phyloP scores from a whole-genome alignment of 2,888 invertebrate genomes.

The Bellardia bayeri region DNA sequence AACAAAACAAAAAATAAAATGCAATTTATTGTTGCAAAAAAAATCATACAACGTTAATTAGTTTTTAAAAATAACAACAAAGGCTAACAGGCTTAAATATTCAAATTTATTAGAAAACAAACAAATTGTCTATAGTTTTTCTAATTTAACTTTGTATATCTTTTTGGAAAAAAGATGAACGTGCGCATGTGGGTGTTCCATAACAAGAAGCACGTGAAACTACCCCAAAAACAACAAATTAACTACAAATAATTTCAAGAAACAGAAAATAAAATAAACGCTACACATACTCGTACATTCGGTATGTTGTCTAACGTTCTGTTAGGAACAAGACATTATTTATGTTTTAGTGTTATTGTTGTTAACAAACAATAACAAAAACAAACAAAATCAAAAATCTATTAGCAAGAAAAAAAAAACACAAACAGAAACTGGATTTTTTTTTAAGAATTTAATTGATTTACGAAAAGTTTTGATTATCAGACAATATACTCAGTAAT shows the following conservation, averaged over 20 bases:
- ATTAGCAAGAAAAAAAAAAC: neutral
- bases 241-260: conserved; percentile 35
- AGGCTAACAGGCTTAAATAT: neutral
- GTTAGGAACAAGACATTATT: neutral
- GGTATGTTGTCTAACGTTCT: too few relatives aligned
- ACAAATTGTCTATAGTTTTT: conserved; percentile 5
- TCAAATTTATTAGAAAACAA: conserved; percentile 7
- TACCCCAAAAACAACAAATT: conserved; percentile 71
- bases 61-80: conserved; percentile 20
- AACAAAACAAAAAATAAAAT: conserved; percentile 5
- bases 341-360: conserved; percentile 5
- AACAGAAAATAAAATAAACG: conserved; percentile 11
- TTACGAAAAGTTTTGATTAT: too few relatives aligned
- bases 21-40: neutral
- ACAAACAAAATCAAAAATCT: neutral
- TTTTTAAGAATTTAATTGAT: too few relatives aligned
- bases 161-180: conserved; percentile 48
- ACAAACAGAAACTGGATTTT: neutral
- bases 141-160: neutral
- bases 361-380: conserved; percentile 22
- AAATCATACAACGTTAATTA: neutral
- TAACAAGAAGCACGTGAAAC: conserved; percentile 70
- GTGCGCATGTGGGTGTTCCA: conserved; percentile 72
- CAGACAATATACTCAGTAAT: too few relatives aligned
- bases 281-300: neutral